Evolutionary conservation across 1,140 invertebrate genomes (phyloP).

Genomic region (Elysia chlorotica): DNA sequence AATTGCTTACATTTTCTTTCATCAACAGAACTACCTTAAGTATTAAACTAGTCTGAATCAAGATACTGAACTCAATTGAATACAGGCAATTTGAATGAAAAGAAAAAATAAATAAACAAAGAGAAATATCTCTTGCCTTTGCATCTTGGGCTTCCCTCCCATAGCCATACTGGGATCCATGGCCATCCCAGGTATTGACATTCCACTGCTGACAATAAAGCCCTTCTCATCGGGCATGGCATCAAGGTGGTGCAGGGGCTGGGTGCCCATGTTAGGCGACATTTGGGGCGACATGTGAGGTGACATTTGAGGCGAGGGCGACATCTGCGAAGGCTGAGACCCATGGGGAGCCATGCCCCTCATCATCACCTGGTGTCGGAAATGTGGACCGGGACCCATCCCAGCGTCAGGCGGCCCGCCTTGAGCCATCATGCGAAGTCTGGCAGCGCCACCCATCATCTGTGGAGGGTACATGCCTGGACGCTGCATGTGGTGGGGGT

Average conservation of each 20-base stretch:
- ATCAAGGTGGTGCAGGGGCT: constrained; percentile 18
- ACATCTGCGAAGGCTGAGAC: constrained; percentile 17
- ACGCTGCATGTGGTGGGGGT: constrained; percentile 19
- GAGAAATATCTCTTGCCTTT: not conserved
- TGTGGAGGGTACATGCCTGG: constrained; percentile 16
- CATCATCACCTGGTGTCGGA: constrained; percentile 25
- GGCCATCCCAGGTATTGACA: constrained; percentile 1
- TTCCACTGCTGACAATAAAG: not conserved
- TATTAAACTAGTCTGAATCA: no score
- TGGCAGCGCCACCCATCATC: constrained; percentile 18
- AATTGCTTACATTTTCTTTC: no score
- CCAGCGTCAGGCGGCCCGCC: not conserved
- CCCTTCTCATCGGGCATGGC: constrained; percentile 15
- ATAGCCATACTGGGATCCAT: constrained; percentile 7
- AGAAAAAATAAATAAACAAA: no score
- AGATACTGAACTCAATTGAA: no score
- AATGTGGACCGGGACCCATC: constrained; percentile 11
- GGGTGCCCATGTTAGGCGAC: constrained; percentile 14
- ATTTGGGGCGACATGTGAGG: constrained; percentile 23
- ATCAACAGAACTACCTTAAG: no score
- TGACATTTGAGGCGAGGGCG: constrained; percentile 18
- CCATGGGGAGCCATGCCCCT: constrained; percentile 4
- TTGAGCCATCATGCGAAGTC: constrained; percentile 18
- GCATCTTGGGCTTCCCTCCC: constrained; percentile 9
- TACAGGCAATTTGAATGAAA: no score